phyloP scores from a whole-genome alignment of 2,797 vertebrate species.

The Rhodeus uyekii region DNA sequence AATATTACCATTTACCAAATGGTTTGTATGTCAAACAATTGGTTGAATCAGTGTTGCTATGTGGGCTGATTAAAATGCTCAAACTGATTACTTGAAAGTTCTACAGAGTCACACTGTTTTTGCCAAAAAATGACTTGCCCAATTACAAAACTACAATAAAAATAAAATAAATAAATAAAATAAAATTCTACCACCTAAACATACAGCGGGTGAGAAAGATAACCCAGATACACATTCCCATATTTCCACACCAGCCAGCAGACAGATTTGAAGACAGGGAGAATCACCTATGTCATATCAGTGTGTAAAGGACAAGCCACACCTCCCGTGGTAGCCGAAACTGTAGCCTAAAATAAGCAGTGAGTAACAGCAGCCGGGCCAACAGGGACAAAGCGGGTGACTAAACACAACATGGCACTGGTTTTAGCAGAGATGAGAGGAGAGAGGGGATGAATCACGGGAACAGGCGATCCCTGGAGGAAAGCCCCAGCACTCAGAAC shows the following conservation, averaged over 20 bases:
- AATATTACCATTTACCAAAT: not conserved
- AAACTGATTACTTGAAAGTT: not conserved
- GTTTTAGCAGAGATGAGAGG: slow-evolving; percentile 26
- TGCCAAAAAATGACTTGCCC: not conserved
- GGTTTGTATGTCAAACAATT: too few species aligned
- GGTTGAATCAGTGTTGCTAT: slow-evolving; percentile 11
- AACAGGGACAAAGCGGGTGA: slow-evolving; percentile 33
- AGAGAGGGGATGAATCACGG: slow-evolving; percentile 41
- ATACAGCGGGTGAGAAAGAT: not conserved
- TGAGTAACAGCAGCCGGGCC: slow-evolving; percentile 30
- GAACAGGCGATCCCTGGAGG: slow-evolving; percentile 40
- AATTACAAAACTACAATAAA: not conserved
- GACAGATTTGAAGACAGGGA: not conserved
- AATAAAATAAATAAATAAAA: too few species aligned
- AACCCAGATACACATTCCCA: not conserved
- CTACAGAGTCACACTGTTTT: not conserved
- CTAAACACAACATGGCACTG: slow-evolving; percentile 20
- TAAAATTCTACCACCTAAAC: not conserved
- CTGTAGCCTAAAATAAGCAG: slow-evolving; percentile 16
- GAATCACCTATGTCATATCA: not conserved
- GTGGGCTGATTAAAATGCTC: not conserved
- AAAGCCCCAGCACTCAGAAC: slow-evolving; percentile 33
- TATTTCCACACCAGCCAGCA: not conserved
- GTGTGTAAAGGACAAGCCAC: slow-evolving; percentile 6
- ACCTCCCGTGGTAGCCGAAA: not conserved